Conservation (phyloP, 1,140 invertebrate genomes). For the Samia ricini region DNA sequence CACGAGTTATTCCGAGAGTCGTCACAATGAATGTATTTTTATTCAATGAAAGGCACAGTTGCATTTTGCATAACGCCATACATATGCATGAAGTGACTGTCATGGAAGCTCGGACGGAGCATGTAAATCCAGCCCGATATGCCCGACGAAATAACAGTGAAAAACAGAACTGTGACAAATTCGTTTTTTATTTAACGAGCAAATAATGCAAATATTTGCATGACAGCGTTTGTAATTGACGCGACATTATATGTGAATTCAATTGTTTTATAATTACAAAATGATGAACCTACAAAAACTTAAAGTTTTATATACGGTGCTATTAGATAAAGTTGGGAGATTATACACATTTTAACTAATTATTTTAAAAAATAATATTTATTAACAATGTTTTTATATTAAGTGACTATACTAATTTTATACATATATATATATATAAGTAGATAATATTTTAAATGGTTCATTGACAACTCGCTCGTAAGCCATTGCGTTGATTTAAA, state of each 20-base stretch:
- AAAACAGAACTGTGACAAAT: constrained; percentile 41
- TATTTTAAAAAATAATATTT: no score
- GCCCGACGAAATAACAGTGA: constrained; percentile 42
- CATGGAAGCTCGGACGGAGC: constrained; percentile 37
- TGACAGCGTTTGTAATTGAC: constrained; percentile 1
- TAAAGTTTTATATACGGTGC: neutral
- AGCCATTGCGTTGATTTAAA: no score
- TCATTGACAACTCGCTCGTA: no score
- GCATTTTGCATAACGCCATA: constrained; percentile 57
- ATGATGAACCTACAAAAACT: neutral
- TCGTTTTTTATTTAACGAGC: constrained; percentile 37
- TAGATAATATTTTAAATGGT: no score
- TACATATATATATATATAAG: no score
- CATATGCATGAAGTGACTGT: constrained; percentile 53
- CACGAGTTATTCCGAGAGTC: neutral
- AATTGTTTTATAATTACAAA: neutral
- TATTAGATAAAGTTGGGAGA: neutral
- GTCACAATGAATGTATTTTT: constrained; percentile 35
- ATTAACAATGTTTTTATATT: no score
- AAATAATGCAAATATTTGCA: constrained; percentile 3
- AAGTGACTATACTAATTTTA: no score
- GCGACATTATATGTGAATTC: neutral
- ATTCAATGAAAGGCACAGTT: constrained; percentile 52
- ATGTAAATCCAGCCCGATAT: constrained; percentile 51
- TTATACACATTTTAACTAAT: no score